These are phyloP conservation scores for Campoplex nolae DNA, from an alignment of 2,888 invertebrate species.

Conservation along the genomic window DNA sequence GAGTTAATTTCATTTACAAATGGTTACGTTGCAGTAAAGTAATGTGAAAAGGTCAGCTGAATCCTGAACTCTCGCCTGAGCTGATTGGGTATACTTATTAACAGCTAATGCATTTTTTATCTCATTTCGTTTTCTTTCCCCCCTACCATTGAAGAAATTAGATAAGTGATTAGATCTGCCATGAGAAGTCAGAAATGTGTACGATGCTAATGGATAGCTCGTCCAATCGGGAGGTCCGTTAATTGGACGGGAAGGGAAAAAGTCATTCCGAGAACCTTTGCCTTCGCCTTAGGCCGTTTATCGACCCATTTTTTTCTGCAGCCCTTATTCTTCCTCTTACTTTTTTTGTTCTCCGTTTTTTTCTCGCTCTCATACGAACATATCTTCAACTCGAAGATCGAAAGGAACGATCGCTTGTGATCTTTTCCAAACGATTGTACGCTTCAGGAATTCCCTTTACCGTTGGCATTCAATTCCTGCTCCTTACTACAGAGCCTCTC, in stretches of 20 bases:
- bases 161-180: conserved; percentile 1
- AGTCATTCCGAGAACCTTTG: conserved; percentile 35
- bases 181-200: conserved; percentile 34
- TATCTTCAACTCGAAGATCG: conserved; percentile 32
- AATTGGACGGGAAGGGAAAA: conserved; percentile 40
- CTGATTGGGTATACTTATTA: background rate
- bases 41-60: background rate
- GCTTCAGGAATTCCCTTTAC: conserved; percentile 52
- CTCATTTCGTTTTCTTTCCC: background rate
- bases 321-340: background rate
- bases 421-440: conserved; percentile 42
- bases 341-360: background rate
- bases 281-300: background rate
- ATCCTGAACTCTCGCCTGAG: too few species aligned
- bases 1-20: background rate
- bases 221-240: conserved; percentile 33
- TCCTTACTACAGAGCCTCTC: background rate
- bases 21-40: background rate
- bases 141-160: background rate
- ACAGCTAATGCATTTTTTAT: background rate
- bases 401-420: conserved; percentile 40
- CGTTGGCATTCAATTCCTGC: conserved; percentile 13
- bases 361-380: conserved; percentile 1
- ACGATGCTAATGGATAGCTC: conserved; percentile 43
- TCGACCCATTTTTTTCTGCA: background rate